phyloP scores from a whole-genome alignment of 1,140 invertebrate genomes.

The Mesaphorura yosii region DNA sequence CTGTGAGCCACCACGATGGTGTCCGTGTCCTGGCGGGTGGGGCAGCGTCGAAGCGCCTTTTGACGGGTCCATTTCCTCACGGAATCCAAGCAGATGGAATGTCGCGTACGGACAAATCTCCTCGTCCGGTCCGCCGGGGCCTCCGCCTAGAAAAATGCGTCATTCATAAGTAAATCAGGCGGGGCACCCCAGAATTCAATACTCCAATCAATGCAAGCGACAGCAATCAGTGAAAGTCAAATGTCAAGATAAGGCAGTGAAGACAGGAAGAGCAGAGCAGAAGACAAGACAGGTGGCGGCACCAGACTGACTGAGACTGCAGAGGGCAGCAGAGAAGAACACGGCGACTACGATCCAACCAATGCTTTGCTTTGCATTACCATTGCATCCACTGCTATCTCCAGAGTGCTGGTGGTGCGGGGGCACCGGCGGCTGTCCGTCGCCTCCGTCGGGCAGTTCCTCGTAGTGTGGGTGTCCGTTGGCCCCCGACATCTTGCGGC shows the following conservation, averaged over 20 bases:
- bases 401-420: too few species aligned
- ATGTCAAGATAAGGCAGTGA: background rate
- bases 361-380: too few species aligned
- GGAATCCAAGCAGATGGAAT: slow-evolving; percentile 84
- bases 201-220: background rate
- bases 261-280: slow-evolving; percentile 4
- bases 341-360: background rate
- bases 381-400: too few species aligned
- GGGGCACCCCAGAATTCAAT: background rate
- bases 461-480: slow-evolving; percentile 28
- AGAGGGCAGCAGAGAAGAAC: background rate
- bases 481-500: slow-evolving; percentile 16
- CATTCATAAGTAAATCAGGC: background rate
- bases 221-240: slow-evolving; percentile 4
- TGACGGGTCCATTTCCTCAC: slow-evolving; percentile 84
- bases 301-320: background rate
- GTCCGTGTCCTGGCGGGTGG: slow-evolving; percentile 57
- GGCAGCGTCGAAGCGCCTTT: slow-evolving; percentile 79
- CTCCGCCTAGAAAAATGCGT: slow-evolving; percentile 4
- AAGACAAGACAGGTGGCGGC: slow-evolving; percentile 4
- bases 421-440: slow-evolving; percentile 27
- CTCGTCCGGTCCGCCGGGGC: slow-evolving; percentile 64
- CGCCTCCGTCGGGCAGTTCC: slow-evolving; percentile 25
- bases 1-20: slow-evolving; percentile 63
- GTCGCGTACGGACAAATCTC: slow-evolving; percentile 89